Conservation (phyloP, 2,113 vertebrate species). For the Acanthisitta chloris region DNA sequence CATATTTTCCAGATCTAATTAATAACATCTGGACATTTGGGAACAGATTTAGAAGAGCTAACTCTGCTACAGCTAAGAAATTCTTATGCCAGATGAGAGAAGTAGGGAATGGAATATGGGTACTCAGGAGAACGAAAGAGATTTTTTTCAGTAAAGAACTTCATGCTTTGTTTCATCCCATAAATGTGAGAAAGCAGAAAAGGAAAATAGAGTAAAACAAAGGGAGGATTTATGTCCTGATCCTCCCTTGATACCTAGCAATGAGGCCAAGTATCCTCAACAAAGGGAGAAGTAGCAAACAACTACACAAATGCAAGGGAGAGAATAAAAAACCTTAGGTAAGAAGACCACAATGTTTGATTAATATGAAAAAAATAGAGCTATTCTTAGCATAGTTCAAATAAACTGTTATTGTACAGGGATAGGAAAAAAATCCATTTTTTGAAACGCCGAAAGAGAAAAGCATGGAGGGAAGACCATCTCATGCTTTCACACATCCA, state of each 20-base stretch:
- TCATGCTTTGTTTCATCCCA: neutral
- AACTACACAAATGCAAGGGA: neutral
- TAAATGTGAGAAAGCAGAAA: neutral
- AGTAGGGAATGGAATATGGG: neutral
- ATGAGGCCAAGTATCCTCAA: neutral
- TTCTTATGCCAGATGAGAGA: neutral
- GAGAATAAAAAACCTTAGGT: neutral
- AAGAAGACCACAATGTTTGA: neutral
- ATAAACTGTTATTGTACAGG: neutral
- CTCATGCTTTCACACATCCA: neutral
- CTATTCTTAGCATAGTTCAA: neutral
- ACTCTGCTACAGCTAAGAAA: slow-evolving; percentile 14
- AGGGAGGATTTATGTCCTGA: neutral
- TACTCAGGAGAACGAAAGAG: neutral
- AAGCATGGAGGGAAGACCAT: neutral
- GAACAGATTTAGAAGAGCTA: neutral
- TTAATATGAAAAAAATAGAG: neutral
- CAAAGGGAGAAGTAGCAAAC: neutral
- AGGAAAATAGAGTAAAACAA: neutral
- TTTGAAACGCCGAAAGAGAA: neutral
- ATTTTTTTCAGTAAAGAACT: neutral
- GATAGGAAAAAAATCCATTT: neutral
- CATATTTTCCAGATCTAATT: slow-evolving; percentile 42
- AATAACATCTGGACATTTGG: slow-evolving; percentile 43
- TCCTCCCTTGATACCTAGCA: neutral